Base-by-base conservation (phyloP, 2,113 vertebrate species). In the Cygnus atratus region DNA sequence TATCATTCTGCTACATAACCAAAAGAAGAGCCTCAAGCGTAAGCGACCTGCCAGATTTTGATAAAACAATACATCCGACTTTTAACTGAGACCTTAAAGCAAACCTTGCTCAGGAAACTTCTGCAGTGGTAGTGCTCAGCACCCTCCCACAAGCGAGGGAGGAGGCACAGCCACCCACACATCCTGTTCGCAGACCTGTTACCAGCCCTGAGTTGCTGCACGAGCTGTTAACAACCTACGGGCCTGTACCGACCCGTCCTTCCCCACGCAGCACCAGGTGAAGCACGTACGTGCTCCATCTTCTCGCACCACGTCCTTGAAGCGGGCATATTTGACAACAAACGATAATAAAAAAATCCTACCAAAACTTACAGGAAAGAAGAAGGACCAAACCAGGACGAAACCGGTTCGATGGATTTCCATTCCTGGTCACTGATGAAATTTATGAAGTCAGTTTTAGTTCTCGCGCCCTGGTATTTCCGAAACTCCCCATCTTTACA, bases 401-500 rank as follows among this genome's bases (percentile, higher is more conserved):
- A 99, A 46, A 99, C 71, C 0, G 99, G 99, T 72, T 99, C 98
- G 7, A 99, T 97, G 20, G 93, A 97, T 96, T 98, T 98, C 99
- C 99, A 99, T 46, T 99, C 99, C 97, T 99, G 98, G 11, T 99
- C 99, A 24, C 98, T 98, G 50, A 99, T 92, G 20, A 99, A 99
- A 86, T 98, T 99, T 80, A 99, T 98, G 97, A 99, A 99, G 95
- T 99, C 99, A 1, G 98, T 98, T 97, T 99, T 99, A 14, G 98
- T 99, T 41, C 99, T 98, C 31, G 98, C 97, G 9, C 99, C 99
- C 78, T 99, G 99, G 96, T 99, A 99, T 65, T 98, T 98, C 91
- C 99, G 97, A 98, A 99, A 99, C 77, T 98, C 97, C n/a, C 99
- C 99, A 61, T 99, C 98, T 97, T 99, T 99, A 97, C 99, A 99